phyloP scores from a whole-genome alignment of 2,797 vertebrate genomes.

The Erithacus rubecula region DNA sequence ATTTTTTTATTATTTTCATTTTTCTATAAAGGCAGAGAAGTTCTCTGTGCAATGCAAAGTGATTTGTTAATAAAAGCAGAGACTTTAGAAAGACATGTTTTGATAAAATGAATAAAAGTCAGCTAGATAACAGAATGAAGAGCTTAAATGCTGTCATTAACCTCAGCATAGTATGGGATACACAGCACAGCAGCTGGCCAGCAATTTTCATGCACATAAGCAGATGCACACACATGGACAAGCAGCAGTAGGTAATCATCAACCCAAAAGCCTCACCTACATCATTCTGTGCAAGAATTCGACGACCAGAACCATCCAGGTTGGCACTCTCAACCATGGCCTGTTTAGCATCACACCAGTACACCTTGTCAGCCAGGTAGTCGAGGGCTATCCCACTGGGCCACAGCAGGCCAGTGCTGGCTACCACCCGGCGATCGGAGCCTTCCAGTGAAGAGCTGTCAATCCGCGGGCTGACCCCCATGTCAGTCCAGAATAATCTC shows the following conservation, averaged over 20 bases:
- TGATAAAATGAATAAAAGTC: background rate
- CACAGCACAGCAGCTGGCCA: background rate
- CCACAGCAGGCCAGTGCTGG: slow-evolving; percentile 76
- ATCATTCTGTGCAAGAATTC: slow-evolving; percentile 86
- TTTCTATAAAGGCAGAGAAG: background rate
- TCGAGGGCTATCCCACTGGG: slow-evolving; percentile 90
- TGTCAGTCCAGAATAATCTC: slow-evolving; percentile 93
- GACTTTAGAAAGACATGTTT: background rate
- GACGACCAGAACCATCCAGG: slow-evolving; percentile 87
- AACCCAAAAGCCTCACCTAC: slow-evolving; percentile 90
- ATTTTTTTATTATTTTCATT: background rate
- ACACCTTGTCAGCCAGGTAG: slow-evolving; percentile 82
- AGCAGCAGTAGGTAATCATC: slow-evolving; percentile 2
- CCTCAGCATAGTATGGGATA: background rate
- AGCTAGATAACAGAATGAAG: background rate
- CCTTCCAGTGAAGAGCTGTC: slow-evolving; percentile 86
- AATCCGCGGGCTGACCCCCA: slow-evolving; percentile 80
- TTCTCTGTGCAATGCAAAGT: background rate
- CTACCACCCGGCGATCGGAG: slow-evolving; percentile 73
- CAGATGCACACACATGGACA: background rate
- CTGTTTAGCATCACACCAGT: slow-evolving; percentile 87
- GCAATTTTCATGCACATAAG: background rate
- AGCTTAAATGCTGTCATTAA: background rate
- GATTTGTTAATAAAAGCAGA: background rate
- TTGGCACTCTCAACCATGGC: slow-evolving; percentile 83